Evolutionary conservation across 2,797 vertebrate species (phyloP).

Genomic region (Eupleurogrammus muticus): DNA sequence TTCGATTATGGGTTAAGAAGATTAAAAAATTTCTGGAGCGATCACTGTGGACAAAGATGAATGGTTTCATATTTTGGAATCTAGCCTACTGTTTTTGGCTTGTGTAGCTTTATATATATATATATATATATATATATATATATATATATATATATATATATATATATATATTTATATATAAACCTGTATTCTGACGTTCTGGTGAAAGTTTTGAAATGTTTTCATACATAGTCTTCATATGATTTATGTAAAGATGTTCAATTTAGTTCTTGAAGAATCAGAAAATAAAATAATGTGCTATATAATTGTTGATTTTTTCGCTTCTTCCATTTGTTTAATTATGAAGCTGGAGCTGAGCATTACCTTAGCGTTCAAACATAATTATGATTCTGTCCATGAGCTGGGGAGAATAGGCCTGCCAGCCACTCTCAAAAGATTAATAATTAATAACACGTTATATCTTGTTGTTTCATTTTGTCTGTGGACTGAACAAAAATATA

Average conservation of each 20-base stretch:
- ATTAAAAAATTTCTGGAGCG: neutral
- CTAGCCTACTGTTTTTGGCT: neutral
- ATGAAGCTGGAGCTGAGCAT: neutral
- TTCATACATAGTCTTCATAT: neutral
- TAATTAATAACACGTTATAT: too few relatives aligned
- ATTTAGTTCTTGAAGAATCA: neutral
- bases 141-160: neutral
- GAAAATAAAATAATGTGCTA: too few relatives aligned
- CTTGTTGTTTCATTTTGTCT: neutral
- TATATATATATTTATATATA: neutral
- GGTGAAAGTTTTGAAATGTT: neutral
- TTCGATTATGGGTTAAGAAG: constrained; percentile 26
- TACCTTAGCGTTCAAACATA: constrained; percentile 1
- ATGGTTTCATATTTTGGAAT: constrained; percentile 37
- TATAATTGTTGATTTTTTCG: neutral
- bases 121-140: neutral
- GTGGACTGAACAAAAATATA: neutral
- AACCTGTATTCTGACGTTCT: neutral
- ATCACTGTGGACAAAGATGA: constrained; percentile 32
- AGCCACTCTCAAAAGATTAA: neutral
- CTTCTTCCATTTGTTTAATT: neutral
- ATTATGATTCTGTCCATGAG: neutral
- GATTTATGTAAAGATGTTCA: constrained; percentile 9
- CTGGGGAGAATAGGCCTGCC: too few relatives aligned
- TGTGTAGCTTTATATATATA: neutral